Conservation (phyloP, 2,888 invertebrate genomes). For the Petrolisthes cinctipes region DNA sequence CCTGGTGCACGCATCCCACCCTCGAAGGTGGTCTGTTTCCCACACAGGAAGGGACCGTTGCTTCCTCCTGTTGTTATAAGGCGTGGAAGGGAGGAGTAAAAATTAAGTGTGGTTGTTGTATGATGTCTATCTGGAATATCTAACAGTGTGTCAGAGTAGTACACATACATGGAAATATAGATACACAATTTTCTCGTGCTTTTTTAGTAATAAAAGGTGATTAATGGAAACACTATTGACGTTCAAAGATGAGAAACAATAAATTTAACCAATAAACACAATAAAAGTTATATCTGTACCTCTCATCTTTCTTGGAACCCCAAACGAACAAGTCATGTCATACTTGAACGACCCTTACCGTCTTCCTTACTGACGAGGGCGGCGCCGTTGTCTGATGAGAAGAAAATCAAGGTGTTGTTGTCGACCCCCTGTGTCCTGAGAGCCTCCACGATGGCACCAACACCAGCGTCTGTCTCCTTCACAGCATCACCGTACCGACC, state of each 20-base stretch:
- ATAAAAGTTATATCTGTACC: background rate
- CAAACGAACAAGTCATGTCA: background rate
- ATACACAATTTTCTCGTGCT: no score
- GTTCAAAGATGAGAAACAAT: background rate
- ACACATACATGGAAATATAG: no score
- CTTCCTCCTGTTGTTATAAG: slow-evolving; percentile 69
- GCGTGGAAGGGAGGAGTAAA: no score
- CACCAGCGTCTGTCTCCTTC: slow-evolving; percentile 71
- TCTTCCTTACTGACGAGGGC: slow-evolving; percentile 70
- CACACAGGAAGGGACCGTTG: slow-evolving; percentile 72
- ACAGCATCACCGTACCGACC: slow-evolving; percentile 71
- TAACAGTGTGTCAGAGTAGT: no score
- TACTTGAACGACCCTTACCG: slow-evolving; percentile 67
- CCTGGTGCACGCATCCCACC: slow-evolving; percentile 74
- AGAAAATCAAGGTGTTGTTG: slow-evolving; percentile 71
- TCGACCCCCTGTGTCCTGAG: slow-evolving; percentile 67
- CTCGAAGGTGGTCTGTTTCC: slow-evolving; percentile 74
- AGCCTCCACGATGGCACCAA: slow-evolving; percentile 70
- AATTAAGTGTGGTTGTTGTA: no score
- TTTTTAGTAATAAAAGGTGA: background rate
- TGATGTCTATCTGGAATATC: no score
- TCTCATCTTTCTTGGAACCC: background rate
- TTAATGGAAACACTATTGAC: background rate
- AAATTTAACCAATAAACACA: background rate
- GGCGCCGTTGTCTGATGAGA: slow-evolving; percentile 73